Conservation (phyloP, 2,113 vertebrate species). For the Sylvia atricapilla region DNA sequence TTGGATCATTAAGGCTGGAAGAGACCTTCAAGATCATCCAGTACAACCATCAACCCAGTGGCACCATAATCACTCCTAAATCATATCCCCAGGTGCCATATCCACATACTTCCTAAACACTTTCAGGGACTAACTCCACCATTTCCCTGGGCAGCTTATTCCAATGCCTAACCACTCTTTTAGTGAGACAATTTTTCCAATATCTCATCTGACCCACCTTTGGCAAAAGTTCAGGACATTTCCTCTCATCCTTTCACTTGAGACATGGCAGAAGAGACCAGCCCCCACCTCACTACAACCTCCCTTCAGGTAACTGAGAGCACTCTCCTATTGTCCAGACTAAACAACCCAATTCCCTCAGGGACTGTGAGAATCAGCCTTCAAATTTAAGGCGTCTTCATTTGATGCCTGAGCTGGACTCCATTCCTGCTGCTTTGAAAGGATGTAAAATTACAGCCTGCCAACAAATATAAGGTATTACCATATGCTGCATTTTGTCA, state of each 20-base stretch:
- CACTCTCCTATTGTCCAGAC: not conserved
- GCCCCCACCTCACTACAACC: not conserved
- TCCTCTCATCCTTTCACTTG: not conserved
- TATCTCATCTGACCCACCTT: not conserved
- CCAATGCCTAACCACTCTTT: not conserved
- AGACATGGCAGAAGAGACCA: not conserved
- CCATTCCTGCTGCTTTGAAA: not conserved
- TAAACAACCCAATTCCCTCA: not conserved
- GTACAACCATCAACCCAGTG: not conserved
- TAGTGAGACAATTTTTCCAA: not conserved
- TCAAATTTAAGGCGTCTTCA: not conserved
- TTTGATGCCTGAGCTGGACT: not conserved
- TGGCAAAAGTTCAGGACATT: not conserved
- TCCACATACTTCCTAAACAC: not conserved
- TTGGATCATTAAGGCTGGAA: not conserved
- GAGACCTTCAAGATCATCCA: not conserved
- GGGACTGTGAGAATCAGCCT: not conserved
- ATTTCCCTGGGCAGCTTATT: not conserved
- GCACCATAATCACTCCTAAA: not conserved
- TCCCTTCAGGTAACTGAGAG: not conserved
- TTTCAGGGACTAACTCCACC: not conserved
- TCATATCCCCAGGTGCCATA: not conserved
- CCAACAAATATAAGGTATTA: not conserved
- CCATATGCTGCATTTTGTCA: not conserved
- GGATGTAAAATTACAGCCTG: not conserved